Conservation (phyloP, 2,113 vertebrate species). For the Calyptommatus sinebrachiatus region DNA sequence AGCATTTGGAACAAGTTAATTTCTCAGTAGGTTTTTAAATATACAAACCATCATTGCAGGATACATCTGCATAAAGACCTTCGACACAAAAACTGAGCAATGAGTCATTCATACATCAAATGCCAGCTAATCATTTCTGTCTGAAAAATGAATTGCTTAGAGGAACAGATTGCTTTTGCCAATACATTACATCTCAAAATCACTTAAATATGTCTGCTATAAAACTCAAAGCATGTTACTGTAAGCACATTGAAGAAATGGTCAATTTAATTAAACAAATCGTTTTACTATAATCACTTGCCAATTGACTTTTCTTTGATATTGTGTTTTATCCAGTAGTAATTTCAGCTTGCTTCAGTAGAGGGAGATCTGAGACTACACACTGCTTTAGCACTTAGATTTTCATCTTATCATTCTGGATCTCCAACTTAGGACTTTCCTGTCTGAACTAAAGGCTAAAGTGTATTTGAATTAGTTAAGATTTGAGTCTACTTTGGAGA, state of each 20-base stretch:
- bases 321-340: neutral
- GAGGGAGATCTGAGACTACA: neutral
- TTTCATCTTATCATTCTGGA: too few relatives aligned
- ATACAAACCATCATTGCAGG: neutral
- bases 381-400: too few relatives aligned
- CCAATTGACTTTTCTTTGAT: neutral
- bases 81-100: neutral
- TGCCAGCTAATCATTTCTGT: constrained; percentile 1
- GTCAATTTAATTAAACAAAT: neutral
- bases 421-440: too few relatives aligned
- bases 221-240: neutral
- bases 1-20: too few relatives aligned
- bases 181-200: neutral
- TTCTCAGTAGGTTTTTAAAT: neutral
- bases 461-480: too few relatives aligned
- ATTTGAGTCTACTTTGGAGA: too few relatives aligned
- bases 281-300: too few relatives aligned
- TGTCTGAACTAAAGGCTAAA: too few relatives aligned
- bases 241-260: neutral
- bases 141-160: neutral
- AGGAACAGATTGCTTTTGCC: neutral
- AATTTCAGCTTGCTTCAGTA: neutral
- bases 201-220: neutral
- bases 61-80: neutral
- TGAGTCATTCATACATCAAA: neutral